These are phyloP conservation scores for Psammodynastes pulverulentus DNA, from an alignment of 2,113 vertebrate genomes.

Conservation along the genomic window DNA sequence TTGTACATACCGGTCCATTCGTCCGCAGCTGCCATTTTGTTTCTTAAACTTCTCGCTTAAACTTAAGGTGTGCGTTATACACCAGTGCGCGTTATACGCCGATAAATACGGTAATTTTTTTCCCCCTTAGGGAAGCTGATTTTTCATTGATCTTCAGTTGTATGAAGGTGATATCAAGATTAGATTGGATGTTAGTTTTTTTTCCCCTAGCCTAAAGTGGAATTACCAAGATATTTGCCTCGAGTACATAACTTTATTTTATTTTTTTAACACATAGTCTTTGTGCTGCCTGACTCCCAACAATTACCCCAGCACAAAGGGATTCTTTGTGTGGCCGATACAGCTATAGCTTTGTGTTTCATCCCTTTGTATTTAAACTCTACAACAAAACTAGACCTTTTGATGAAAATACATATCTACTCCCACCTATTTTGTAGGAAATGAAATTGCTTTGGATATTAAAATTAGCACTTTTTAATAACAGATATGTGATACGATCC, in stretches of 20 bases:
- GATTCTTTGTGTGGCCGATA: conserved; percentile 6
- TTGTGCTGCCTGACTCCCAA: conserved; percentile 57
- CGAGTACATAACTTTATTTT: conserved; percentile 27
- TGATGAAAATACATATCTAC: conserved; percentile 37
- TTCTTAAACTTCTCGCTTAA: too few species aligned
- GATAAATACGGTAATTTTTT: too few species aligned
- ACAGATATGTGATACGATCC: conserved; percentile 67
- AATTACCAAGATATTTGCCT: conserved; percentile 37
- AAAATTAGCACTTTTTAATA: conserved; percentile 75
- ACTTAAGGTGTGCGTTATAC: too few species aligned
- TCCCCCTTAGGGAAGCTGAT: conserved; percentile 20
- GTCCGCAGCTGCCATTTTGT: too few species aligned
- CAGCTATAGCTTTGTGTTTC: conserved; percentile 34
- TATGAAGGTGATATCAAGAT: conserved; percentile 25
- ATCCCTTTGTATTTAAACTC: conserved; percentile 51
- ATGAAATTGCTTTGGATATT: conserved; percentile 62
- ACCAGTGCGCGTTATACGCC: too few species aligned
- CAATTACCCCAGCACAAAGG: conserved; percentile 51
- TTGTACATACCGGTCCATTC: too few species aligned
- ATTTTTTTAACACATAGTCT: conserved; percentile 29
- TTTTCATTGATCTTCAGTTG: conserved; percentile 32
- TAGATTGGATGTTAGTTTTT: conserved; percentile 7
- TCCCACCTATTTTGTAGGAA: conserved; percentile 63
- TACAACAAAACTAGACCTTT: conserved; percentile 41
- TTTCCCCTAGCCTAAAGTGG: not conserved